Base-by-base conservation (phyloP, 2,113 vertebrate genomes). In the Herpetotheres cachinnans region DNA sequence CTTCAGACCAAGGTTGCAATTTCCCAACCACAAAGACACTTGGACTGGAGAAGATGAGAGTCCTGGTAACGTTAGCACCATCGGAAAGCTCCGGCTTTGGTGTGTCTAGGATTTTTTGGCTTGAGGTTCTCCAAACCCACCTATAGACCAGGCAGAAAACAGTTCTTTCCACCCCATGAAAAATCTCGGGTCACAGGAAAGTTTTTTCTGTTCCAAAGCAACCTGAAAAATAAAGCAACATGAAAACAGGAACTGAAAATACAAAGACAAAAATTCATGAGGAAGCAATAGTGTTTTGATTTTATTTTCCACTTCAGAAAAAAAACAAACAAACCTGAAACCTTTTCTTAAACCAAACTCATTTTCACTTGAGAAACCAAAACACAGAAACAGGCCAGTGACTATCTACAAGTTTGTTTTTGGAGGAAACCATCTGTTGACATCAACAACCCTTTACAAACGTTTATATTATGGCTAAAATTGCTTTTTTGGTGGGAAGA, bases 11-110 rank as follows among this genome's bases (percentile, higher is more conserved):
- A 32, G 50, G n/a, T 3, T 91, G 65, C 71, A 92, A 82, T 95
- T 97, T 91, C 47, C 89, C 92, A 74, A 65, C 94, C 97, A 40
- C 95, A 67, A 73, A 47, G 92, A 69, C 50, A 66, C 80, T 93
- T 76, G 83, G 95, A 34, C 47, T 62, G 69, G 46, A 77, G 74
- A 70, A 78, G 63, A 34, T 58, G 71, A 47, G 82, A 90, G 77
- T 4, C 25, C 3, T 21, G 62, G 89, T 58, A 61, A 74, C 4
- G 10, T 42, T 14, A 84, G 58, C 70, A 52, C 44, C 62, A 17
- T 18, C 7, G 7, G 66, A 90, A 86, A 94, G 67, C 79, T 80
- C 62, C 2, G 0, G 19, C 32, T 96, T 93, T 62, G 69, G 70
- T 58, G 71, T 65, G 67, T 95, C 85, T 76, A 95, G 93, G 85